Conservation (phyloP, 2,113 vertebrate genomes). For the Bubo scandiacus region DNA sequence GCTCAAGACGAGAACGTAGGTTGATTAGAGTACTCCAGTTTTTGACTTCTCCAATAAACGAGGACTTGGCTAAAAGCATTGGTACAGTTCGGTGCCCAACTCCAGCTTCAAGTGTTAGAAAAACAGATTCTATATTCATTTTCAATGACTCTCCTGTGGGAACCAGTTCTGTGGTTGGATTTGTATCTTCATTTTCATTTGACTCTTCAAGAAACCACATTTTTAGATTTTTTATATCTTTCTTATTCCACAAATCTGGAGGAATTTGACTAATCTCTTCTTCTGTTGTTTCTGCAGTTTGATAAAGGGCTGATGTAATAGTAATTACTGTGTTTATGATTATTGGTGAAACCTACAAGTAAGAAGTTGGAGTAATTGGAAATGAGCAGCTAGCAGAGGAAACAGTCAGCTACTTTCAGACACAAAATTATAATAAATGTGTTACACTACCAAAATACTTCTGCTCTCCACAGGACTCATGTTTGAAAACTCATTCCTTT, state of each 20-base stretch:
- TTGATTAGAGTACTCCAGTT: constrained; percentile 95
- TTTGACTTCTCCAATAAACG: constrained; percentile 86
- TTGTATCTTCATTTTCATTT: constrained; percentile 67
- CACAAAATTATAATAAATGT: neutral
- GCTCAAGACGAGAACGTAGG: constrained; percentile 82
- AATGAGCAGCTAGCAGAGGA: neutral
- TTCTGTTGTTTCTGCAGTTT: constrained; percentile 79
- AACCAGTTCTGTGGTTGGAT: constrained; percentile 73
- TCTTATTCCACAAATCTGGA: constrained; percentile 86
- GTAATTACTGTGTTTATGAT: constrained; percentile 98
- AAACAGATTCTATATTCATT: constrained; percentile 85
- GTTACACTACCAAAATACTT: neutral
- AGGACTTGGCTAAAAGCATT: constrained; percentile 96
- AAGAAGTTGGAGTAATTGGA: neutral
- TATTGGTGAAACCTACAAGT: constrained; percentile 90
- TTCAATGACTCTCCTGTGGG: constrained; percentile 85
- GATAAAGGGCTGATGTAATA: constrained; percentile 89
- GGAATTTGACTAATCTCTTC: constrained; percentile 79
- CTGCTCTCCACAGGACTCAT: neutral
- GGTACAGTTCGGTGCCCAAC: constrained; percentile 93
- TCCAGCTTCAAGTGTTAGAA: constrained; percentile 93
- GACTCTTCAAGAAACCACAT: constrained; percentile 96
- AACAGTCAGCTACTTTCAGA: neutral
- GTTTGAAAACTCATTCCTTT: neutral
- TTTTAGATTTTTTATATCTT: constrained; percentile 85